These are phyloP conservation scores for Auanema freiburgensis DNA, from an alignment of 2,888 invertebrate genomes.

Conservation along the genomic window DNA sequence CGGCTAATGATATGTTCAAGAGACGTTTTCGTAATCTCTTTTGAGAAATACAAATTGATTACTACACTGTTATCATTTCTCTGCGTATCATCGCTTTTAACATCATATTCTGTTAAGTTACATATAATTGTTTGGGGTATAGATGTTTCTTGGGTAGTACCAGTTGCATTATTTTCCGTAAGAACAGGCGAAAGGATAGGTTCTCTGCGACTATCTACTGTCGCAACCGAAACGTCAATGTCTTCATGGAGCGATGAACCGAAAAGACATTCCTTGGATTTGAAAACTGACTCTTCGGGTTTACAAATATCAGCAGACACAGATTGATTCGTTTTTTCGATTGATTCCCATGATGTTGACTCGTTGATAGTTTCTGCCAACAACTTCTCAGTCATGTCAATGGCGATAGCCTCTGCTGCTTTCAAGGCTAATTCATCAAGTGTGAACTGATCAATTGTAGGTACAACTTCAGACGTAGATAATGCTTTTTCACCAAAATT, in stretches of 20 bases:
- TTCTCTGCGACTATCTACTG: no score
- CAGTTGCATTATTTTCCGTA: neutral
- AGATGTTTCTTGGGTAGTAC: neutral
- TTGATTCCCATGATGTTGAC: neutral
- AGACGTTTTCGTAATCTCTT: neutral
- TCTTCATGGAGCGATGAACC: no score
- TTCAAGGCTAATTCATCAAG: constrained; percentile 5
- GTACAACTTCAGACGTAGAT: no score
- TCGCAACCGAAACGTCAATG: no score
- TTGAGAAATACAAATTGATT: neutral
- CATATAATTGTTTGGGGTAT: neutral
- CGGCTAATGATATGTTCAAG: constrained; percentile 13
- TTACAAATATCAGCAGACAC: no score
- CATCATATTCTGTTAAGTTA: neutral
- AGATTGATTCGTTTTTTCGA: no score
- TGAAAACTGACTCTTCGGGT: no score
- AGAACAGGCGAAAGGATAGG: no score
- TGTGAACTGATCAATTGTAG: neutral
- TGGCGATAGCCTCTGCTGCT: constrained; percentile 2
- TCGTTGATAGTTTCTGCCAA: constrained; percentile 10
- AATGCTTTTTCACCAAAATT: no score
- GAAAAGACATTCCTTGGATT: no score
- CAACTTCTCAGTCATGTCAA: constrained; percentile 5
- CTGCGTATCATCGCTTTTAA: neutral
- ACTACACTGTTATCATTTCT: neutral